Base-by-base conservation (phyloP, 2,797 vertebrate species). In the Xenentodon cancila region DNA sequence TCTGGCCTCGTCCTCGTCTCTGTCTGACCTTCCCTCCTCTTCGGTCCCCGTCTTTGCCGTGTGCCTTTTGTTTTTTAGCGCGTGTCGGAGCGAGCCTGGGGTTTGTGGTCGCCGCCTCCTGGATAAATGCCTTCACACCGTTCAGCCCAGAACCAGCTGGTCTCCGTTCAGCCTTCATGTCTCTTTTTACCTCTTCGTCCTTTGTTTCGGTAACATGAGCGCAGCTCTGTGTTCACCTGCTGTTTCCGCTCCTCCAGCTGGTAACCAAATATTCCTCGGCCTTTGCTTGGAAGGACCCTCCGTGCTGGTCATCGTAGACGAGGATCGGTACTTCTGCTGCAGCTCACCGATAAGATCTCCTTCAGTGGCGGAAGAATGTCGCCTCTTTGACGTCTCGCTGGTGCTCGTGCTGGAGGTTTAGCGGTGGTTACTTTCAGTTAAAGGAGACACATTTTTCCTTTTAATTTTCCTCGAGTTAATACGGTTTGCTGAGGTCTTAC, bases 11-110 rank as follows among this genome's bases (percentile, higher is more conserved):
- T 51, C 47, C 30, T 19, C 17, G 7, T 17, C 30, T 48, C 21
- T 12, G 4, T 11, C 25, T 47, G 18, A 15, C 32, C 70, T 21
- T 43, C 60, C 43, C 34, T n/a, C 66, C 9, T 71, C 56, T 25
- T 49, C 34, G 9, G 34, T 32, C 30, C 27, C 9, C 30, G 62
- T 76, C 70, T 76, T 77, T 61, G 73, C 80, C 55, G 37, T 71
- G 89, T 90, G 89, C 89, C 88, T 90, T 90, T 87, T 80, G 66
- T 86, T 81, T 64, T 53, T 20, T 9, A 68, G 51, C 53, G 44
- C 19, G 58, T 48, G 64, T 51, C n/a, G 20, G 65, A 76, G 55
- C 21, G 20, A 64, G 49, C 70, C 48, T 54, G 3, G 46, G 34
- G 37, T 52, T 45, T 42, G 19, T 16, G 21, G 45, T 64, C 34